A percentile compares a stretch with the other conserved stretches of the same genome.
These are phyloP conservation scores for Hybognathus amarus DNA, from an alignment of 2,797 vertebrate species.

Conservation along the genomic window DNA sequence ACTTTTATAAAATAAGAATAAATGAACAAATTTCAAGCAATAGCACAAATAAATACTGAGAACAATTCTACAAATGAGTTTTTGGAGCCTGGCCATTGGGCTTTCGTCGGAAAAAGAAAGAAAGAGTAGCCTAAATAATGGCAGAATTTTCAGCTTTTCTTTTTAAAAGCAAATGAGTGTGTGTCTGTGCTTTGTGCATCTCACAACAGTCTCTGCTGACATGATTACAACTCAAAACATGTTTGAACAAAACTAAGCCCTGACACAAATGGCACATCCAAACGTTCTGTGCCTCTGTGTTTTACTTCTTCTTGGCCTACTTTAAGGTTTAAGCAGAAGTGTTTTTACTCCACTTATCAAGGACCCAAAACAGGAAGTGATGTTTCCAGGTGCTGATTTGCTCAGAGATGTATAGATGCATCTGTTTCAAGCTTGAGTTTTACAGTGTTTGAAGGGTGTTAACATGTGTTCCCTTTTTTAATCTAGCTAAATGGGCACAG, in stretches of 20 bases:
- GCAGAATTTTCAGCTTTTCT: not conserved
- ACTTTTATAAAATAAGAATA: not conserved
- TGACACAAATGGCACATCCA: not conserved
- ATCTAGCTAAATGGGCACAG: not conserved
- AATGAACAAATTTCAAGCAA: not conserved
- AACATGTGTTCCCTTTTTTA: not conserved
- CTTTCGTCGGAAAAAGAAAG: not conserved
- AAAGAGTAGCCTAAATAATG: not conserved
- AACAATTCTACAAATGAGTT: not conserved
- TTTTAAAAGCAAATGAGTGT: not conserved
- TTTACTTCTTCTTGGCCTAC: conserved; percentile 38
- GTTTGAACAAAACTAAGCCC: conserved; percentile 20
- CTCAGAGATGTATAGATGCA: not conserved
- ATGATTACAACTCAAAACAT: conserved; percentile 12
- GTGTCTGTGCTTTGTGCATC: not conserved
- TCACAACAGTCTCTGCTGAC: not conserved
- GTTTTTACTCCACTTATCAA: not conserved
- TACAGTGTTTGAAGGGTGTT: not conserved
- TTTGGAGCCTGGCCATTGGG: not conserved
- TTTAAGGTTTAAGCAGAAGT: conserved; percentile 6
- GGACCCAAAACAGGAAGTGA: conserved; percentile 45
- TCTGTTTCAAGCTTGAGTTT: not conserved
- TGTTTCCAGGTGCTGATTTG: not conserved
- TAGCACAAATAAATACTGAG: no score
- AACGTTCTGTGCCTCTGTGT: conserved; percentile 4